These are phyloP conservation scores for Holothuria scabra DNA, from an alignment of 53 echinoderm and acorn worm species.

Conservation along the genomic window DNA sequence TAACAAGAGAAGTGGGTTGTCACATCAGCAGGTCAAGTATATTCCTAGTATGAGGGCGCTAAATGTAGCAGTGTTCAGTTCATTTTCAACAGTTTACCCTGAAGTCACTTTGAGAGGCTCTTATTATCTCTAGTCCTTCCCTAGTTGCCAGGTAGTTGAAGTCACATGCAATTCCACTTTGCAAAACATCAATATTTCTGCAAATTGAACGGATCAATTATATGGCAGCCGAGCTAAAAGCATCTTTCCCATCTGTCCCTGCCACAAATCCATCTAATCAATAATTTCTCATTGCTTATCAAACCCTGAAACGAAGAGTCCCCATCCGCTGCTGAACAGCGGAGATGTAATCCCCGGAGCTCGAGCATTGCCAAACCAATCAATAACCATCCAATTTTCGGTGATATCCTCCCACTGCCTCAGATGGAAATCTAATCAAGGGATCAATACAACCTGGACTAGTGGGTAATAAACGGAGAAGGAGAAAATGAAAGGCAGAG, in stretches of 20 bases:
- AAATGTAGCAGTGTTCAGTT: no score
- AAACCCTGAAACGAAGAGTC: constrained; percentile 35
- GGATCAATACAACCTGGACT: constrained; percentile 35
- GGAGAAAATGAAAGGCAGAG: constrained; percentile 17
- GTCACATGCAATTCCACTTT: constrained; percentile 37
- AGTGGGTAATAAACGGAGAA: constrained; percentile 29
- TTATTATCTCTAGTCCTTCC: no score
- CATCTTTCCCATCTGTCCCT: constrained; percentile 38
- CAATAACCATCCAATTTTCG: constrained; percentile 44
- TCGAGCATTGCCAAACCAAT: constrained; percentile 8
- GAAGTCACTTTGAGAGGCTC: no score
- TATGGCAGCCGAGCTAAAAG: constrained; percentile 42
- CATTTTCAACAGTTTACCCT: no score
- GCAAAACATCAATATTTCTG: constrained; percentile 42
- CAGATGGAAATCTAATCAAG: constrained; percentile 42
- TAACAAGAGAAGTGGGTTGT: constrained; percentile 13
- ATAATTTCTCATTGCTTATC: constrained; percentile 44
- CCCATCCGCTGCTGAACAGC: not conserved
- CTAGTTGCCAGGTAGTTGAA: constrained; percentile 25
- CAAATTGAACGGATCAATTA: constrained; percentile 44
- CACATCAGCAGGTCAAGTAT: constrained; percentile 27
- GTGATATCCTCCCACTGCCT: constrained; percentile 43
- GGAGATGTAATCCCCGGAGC: constrained; percentile 37
- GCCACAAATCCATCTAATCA: constrained; percentile 47
- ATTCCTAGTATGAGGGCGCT: not conserved